A percentile compares a stretch with the other conserved stretches of the same genome.
These are phyloP conservation scores for Delichon dasypus DNA, from an alignment of 2,797 vertebrate genomes.

Conservation along the genomic window DNA sequence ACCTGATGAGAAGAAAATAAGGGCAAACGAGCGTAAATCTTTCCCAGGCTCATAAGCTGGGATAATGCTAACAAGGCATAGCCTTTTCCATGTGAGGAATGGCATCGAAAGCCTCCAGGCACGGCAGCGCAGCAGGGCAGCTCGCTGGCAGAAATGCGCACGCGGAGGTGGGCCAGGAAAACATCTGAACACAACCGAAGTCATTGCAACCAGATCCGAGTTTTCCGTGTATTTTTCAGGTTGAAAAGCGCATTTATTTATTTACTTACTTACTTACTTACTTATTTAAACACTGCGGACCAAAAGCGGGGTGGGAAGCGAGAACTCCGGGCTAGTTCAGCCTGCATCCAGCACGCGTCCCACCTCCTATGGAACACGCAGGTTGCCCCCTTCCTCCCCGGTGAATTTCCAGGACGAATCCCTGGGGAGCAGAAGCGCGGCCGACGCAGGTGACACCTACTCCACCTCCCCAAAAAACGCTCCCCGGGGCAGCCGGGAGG, in stretches of 20 bases:
- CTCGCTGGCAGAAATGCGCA: neutral
- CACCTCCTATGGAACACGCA: neutral
- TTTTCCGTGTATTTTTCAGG: neutral
- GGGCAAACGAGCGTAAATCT: neutral
- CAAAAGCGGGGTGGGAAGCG: neutral
- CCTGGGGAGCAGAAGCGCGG: rapidly evolving
- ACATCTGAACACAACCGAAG: neutral
- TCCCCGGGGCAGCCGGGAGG: neutral
- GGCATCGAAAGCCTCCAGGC: neutral
- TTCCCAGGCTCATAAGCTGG: neutral
- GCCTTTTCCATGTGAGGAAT: conserved; percentile 37
- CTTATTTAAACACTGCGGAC: neutral
- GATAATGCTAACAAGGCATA: neutral
- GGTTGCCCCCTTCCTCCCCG: neutral
- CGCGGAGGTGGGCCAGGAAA: neutral
- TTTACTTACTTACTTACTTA: too few species aligned
- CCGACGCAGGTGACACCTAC: neutral
- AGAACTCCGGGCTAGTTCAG: neutral
- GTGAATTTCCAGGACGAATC: neutral
- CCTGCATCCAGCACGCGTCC: neutral
- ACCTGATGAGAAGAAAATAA: neutral
- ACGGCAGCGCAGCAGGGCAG: neutral
- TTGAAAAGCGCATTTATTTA: neutral
- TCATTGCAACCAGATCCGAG: neutral
- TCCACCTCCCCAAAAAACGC: neutral